These are phyloP conservation scores for Dryas iulia DNA, from an alignment of 1,140 invertebrate species.

Conservation along the genomic window DNA sequence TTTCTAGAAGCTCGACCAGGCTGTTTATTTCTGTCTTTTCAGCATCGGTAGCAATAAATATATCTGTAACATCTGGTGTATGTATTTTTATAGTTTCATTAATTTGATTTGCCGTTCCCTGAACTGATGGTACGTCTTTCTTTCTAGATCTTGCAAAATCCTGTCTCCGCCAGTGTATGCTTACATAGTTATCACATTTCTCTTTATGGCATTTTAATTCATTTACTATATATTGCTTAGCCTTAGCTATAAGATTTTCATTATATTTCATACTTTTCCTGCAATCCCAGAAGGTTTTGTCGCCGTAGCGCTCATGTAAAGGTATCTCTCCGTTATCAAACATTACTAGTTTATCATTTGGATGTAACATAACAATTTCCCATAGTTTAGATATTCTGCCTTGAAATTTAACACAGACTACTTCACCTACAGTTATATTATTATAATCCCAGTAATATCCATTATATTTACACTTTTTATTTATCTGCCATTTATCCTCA, in stretches of 20 bases:
- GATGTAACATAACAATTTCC: slow-evolving; percentile 73
- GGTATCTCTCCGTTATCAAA: slow-evolving; percentile 94
- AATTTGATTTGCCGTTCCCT: slow-evolving; percentile 87
- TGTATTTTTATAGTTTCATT: slow-evolving; percentile 79
- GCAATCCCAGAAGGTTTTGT: slow-evolving; percentile 90
- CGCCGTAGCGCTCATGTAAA: slow-evolving; percentile 93
- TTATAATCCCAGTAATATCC: slow-evolving; percentile 77
- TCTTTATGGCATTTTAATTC: slow-evolving; percentile 84
- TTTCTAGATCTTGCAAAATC: slow-evolving; percentile 89
- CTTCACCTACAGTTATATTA: slow-evolving; percentile 84
- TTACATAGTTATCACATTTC: slow-evolving; percentile 88
- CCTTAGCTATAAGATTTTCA: slow-evolving; percentile 84
- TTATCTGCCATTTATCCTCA: slow-evolving; percentile 89
- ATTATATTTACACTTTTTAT: slow-evolving; percentile 74
- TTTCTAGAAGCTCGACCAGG: slow-evolving; percentile 63
- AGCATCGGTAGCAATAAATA: slow-evolving; percentile 94
- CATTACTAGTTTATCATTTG: slow-evolving; percentile 82
- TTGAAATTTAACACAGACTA: slow-evolving; percentile 92
- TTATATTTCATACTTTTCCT: slow-evolving; percentile 96
- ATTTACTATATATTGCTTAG: slow-evolving; percentile 85
- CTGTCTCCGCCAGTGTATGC: slow-evolving; percentile 90
- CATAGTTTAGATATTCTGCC: slow-evolving; percentile 86
- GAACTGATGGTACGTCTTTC: slow-evolving; percentile 86
- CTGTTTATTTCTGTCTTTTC: slow-evolving; percentile 77
- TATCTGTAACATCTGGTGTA: slow-evolving; percentile 80